Percentiles rank a stretch among this genome's conserved stretches.
Conservation (phyloP, 2,888 invertebrate species). For the Acronicta aceris region DNA sequence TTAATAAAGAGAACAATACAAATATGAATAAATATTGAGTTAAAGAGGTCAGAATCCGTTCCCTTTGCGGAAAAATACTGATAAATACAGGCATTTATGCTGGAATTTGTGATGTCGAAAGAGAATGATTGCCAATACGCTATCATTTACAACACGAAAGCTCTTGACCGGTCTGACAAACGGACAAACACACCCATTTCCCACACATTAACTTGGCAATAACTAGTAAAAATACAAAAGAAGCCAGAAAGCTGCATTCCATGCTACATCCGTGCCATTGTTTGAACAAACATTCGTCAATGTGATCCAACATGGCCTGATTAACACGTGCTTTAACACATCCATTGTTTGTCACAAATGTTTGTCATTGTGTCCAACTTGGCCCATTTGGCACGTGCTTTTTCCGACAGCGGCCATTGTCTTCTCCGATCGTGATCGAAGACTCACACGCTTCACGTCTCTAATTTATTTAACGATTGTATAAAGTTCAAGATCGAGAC, state of each 20-base stretch:
- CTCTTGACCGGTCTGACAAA: slow-evolving; percentile 13
- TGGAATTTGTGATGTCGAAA: too few species aligned
- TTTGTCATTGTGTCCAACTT: slow-evolving; percentile 35
- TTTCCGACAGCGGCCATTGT: slow-evolving; percentile 48
- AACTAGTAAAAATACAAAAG: slow-evolving; percentile 20
- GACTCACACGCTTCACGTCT: slow-evolving; percentile 46
- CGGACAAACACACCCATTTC: slow-evolving; percentile 38
- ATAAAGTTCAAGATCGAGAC: slow-evolving; percentile 53
- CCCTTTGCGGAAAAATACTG: too few species aligned
- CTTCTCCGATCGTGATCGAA: slow-evolving; percentile 48
- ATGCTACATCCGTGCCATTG: slow-evolving; percentile 52
- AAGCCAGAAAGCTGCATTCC: slow-evolving; percentile 48
- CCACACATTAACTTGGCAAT: too few species aligned
- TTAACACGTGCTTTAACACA: slow-evolving; percentile 41
- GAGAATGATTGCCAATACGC: background rate
- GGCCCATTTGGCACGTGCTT: slow-evolving; percentile 56
- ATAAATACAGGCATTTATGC: too few species aligned
- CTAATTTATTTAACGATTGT: slow-evolving; percentile 49
- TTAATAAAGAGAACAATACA: too few species aligned
- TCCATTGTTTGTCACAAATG: slow-evolving; percentile 42
- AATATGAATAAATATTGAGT: too few species aligned
- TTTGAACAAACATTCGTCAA: slow-evolving; percentile 45
- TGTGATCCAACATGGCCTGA: slow-evolving; percentile 31
- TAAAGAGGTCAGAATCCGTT: too few species aligned
- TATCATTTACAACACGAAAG: background rate